Conservation (phyloP, 2,113 vertebrate species). For the Eolophus roseicapilla region DNA sequence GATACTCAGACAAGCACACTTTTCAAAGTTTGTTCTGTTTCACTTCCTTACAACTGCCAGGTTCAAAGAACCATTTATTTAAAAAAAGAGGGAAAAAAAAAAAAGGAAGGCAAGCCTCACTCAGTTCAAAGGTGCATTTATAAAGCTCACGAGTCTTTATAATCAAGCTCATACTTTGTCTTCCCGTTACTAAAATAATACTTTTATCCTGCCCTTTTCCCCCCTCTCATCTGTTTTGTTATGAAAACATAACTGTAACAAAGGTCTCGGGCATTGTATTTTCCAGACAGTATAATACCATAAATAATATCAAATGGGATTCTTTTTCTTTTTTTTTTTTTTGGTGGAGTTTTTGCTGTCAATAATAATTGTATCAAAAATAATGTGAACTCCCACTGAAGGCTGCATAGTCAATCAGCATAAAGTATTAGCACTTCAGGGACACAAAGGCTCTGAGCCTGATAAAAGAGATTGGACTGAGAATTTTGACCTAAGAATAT, state of each 20-base stretch:
- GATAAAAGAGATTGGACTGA: constrained; percentile 55
- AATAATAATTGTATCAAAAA: constrained; percentile 64
- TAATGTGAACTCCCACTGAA: constrained; percentile 38
- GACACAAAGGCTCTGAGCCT: constrained; percentile 46
- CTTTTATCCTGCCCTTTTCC: constrained; percentile 19
- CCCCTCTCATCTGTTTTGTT: constrained; percentile 1
- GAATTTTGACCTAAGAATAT: constrained; percentile 71
- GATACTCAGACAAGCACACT: constrained; percentile 70
- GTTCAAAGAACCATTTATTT: constrained; percentile 73
- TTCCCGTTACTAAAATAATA: constrained; percentile 70
- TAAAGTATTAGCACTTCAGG: constrained; percentile 69
- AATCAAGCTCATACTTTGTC: constrained; percentile 64
- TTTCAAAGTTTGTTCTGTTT: constrained; percentile 71
- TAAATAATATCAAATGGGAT: constrained; percentile 36
- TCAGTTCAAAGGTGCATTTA: constrained; percentile 67
- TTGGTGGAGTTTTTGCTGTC: constrained; percentile 20
- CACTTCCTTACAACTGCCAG: constrained; percentile 68
- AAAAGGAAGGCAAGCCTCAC: not conserved
- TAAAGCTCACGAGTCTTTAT: constrained; percentile 31
- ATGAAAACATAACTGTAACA: constrained; percentile 31
- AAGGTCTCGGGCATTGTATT: constrained; percentile 9
- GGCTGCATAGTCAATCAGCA: constrained; percentile 63
- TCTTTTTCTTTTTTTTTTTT: not conserved
- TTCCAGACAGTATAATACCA: not conserved
- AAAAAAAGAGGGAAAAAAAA: not conserved